Conservation (phyloP, 1,140 invertebrate species). For the Anadara kagoshimensis region DNA sequence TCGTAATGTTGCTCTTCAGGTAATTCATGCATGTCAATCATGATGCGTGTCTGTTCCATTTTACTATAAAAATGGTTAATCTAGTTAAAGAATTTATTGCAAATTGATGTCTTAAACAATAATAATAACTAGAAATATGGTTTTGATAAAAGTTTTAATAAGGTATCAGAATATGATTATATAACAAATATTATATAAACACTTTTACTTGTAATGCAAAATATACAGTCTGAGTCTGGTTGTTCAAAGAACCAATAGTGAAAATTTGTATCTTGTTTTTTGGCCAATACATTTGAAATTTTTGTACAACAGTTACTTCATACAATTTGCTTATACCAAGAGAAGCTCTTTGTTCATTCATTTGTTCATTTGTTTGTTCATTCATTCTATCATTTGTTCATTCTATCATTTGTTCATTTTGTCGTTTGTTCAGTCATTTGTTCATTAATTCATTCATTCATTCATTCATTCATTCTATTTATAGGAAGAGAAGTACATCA, state of each 20-base stretch:
- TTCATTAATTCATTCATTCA: slow-evolving; percentile 6
- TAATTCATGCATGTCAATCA: slow-evolving; percentile 23
- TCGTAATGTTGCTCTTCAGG: slow-evolving; percentile 82
- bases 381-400: no score
- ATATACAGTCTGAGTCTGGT: neutral
- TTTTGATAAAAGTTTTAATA: neutral
- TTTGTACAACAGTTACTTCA: neutral
- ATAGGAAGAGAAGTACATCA: slow-evolving; percentile 74
- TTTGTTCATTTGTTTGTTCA: no score
- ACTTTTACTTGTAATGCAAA: neutral
- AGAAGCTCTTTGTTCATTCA: neutral
- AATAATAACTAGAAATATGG: neutral
- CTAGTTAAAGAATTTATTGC: neutral
- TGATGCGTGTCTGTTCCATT: neutral
- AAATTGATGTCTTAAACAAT: neutral
- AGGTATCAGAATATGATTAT: no score
- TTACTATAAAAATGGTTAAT: neutral
- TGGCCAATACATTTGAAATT: neutral
- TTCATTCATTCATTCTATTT: slow-evolving; percentile 29
- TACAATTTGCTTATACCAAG: neutral
- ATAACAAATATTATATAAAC: no score
- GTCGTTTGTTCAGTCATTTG: no score
- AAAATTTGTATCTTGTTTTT: neutral
- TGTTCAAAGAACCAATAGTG: neutral
- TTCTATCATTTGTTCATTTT: no score